phyloP scores from a whole-genome alignment of 2,113 vertebrate species.

The Myanophis thanlyinensis region DNA sequence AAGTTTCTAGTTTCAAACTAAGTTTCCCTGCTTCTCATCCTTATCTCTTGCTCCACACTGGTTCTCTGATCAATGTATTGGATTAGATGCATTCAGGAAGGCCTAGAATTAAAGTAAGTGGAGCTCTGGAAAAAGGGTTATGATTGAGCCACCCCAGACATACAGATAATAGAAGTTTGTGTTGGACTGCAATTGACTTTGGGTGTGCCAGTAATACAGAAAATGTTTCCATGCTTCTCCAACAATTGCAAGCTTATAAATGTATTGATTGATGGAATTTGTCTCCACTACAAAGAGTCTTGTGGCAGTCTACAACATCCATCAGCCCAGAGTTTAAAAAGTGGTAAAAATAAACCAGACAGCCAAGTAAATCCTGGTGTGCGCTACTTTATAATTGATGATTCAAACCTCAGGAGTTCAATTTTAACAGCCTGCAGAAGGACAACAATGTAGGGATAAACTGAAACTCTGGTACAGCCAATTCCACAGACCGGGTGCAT shows the following conservation, averaged over 20 bases:
- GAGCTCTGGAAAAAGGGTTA: not conserved
- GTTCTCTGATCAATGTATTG: too few species aligned
- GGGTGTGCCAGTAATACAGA: not conserved
- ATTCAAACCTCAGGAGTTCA: not conserved
- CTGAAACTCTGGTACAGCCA: not conserved
- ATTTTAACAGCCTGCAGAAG: not conserved
- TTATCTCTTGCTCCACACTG: too few species aligned
- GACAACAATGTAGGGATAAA: not conserved
- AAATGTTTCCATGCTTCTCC: not conserved
- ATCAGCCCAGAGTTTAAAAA: too few species aligned
- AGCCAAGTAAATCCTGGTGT: too few species aligned
- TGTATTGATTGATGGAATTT: too few species aligned
- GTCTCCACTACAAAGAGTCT: too few species aligned
- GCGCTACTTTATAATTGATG: not conserved
- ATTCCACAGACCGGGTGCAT: not conserved
- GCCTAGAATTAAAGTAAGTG: not conserved
- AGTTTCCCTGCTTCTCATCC: too few species aligned
- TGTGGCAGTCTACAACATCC: too few species aligned
- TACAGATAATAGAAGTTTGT: not conserved
- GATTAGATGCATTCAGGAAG: not conserved
- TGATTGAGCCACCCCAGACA: not conserved
- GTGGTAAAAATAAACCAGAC: too few species aligned
- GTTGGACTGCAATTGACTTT: not conserved
- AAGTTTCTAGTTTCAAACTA: too few species aligned
- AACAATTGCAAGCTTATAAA: too few species aligned